Evolutionary conservation across 2,888 invertebrate species (phyloP).

Genomic region (Ariolimax columbianus): DNA sequence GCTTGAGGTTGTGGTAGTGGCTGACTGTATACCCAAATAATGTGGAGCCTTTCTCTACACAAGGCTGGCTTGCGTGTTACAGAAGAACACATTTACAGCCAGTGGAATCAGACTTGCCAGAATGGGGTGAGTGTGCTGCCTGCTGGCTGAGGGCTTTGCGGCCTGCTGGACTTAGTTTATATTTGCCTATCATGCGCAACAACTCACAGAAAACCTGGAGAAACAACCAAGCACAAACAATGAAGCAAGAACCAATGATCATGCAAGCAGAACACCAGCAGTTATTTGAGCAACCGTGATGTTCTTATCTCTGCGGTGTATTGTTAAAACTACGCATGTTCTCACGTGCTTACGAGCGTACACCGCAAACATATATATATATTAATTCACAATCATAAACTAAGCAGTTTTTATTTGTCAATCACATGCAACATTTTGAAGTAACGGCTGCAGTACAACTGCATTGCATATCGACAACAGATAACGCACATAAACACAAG

Average conservation of each 20-base stretch:
- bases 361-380: no score
- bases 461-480: no score
- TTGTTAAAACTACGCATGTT: no score
- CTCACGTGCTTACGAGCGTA: no score
- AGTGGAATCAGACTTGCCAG: slow-evolving; percentile 29
- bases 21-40: neutral
- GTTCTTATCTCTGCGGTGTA: neutral
- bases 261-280: neutral
- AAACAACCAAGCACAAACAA: neutral
- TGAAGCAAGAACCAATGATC: neutral
- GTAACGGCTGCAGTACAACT: no score
- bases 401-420: no score
- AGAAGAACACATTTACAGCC: slow-evolving; percentile 48
- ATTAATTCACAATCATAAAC: no score
- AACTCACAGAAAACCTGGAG: slow-evolving; percentile 71
- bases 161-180: slow-evolving; percentile 54
- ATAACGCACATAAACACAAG: no score
- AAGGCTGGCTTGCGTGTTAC: neutral
- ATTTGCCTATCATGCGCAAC: slow-evolving; percentile 65
- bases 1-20: neutral
- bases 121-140: slow-evolving; percentile 28
- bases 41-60: neutral
- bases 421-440: no score
- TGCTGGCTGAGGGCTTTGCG: slow-evolving; percentile 42
- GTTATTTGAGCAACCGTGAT: neutral